These are phyloP conservation scores for Trichogramma dendrolimi DNA, from an alignment of 2,888 invertebrate species.

Conservation along the genomic window DNA sequence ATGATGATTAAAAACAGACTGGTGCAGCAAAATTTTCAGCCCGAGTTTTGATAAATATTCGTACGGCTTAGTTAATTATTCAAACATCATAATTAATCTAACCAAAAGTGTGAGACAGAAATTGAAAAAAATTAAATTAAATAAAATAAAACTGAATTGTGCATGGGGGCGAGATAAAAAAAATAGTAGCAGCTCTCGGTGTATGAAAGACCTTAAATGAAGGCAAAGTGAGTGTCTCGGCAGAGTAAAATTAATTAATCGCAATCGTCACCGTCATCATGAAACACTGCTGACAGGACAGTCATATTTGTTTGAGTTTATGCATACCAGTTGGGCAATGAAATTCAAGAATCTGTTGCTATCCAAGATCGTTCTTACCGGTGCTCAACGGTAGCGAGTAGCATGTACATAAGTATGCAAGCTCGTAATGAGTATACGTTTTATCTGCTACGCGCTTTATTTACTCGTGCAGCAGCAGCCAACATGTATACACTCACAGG, in stretches of 20 bases:
- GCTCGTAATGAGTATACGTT: constrained; percentile 8
- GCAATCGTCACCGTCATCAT: constrained; percentile 35
- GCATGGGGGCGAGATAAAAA: constrained; percentile 24
- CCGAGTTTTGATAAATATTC: no score
- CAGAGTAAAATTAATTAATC: constrained; percentile 53
- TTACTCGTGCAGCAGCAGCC: no score
- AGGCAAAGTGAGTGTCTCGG: constrained; percentile 53
- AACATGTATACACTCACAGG: not conserved
- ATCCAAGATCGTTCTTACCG: constrained; percentile 19
- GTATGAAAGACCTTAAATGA: constrained; percentile 53
- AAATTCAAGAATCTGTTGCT: constrained; percentile 29
- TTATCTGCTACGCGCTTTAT: not conserved
- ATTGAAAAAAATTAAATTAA: no score
- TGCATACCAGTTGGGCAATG: constrained; percentile 33
- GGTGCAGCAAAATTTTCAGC: no score
- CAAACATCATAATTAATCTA: no score
- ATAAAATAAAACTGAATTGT: not conserved
- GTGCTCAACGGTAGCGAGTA: constrained; percentile 18
- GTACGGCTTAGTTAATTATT: no score
- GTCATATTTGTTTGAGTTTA: constrained; percentile 35
- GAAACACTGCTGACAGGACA: constrained; percentile 30
- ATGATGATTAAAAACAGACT: no score
- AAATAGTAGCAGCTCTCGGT: constrained; percentile 33
- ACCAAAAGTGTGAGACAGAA: no score
- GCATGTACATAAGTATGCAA: constrained; percentile 15